Evolutionary conservation across 2,888 invertebrate species (phyloP).

Genomic region (Rotaria sp.): DNA sequence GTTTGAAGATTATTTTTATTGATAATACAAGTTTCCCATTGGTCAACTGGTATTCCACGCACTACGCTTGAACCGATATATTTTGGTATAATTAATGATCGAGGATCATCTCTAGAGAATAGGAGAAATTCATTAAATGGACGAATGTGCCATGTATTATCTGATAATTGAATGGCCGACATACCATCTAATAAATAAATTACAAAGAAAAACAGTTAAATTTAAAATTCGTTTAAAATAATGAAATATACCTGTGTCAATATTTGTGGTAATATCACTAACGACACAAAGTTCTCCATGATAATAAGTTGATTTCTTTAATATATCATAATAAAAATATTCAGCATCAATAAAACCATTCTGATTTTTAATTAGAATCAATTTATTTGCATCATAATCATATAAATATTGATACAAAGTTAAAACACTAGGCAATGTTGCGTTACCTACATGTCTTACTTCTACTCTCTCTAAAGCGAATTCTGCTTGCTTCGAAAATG

Average conservation of each 20-base stretch:
- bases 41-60: constrained; percentile 3
- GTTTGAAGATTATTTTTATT: not conserved
- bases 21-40: not conserved
- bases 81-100: not conserved
- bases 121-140: not conserved
- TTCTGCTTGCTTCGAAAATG: not conserved
- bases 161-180: not conserved
- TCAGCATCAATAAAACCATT: not conserved
- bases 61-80: not conserved
- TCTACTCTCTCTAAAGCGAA: not conserved
- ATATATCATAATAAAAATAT: not conserved
- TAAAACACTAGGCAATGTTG: not conserved
- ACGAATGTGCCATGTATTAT: not conserved
- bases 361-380: not conserved
- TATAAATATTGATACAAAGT: not conserved
- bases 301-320: not conserved
- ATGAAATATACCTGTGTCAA: not conserved
- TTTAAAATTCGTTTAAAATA: not conserved
- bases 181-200: not conserved
- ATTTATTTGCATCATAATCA: constrained; percentile 3
- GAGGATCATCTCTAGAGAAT: not conserved
- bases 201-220: not conserved
- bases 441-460: not conserved
- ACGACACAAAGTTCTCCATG: not conserved
- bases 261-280: not conserved